Evolutionary conservation across 2,888 invertebrate genomes (phyloP).

Genomic region (Orchesella flavescens): DNA sequence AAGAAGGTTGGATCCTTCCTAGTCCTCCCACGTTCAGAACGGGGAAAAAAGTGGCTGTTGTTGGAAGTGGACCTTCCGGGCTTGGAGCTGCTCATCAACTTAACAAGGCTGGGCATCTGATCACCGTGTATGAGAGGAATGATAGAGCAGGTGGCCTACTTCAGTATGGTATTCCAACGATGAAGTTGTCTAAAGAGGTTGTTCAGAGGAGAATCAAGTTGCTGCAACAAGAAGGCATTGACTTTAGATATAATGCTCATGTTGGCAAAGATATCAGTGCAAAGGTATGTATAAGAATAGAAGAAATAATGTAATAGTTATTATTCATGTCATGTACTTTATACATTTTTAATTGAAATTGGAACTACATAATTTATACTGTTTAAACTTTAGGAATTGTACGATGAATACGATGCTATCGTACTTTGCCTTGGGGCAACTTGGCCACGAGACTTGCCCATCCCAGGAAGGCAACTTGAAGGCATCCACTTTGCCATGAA

Average conservation of each 20-base stretch:
- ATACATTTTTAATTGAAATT: no score
- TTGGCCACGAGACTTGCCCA: conserved; percentile 88
- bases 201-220: conserved; percentile 91
- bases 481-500: conserved; percentile 99
- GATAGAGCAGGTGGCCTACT: conserved; percentile 95
- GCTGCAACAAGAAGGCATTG: conserved; percentile 90
- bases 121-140: conserved; percentile 97
- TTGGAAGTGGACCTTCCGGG: conserved; percentile 95
- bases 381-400: conserved; percentile 65
- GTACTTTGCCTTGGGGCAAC: conserved; percentile 95
- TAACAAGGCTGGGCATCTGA: conserved; percentile 96
- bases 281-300: conserved; percentile 75
- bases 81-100: conserved; percentile 97
- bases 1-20: conserved; percentile 93
- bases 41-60: conserved; percentile 88
- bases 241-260: conserved; percentile 90
- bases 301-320: not conserved
- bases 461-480: conserved; percentile 86
- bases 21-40: conserved; percentile 83
- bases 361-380: no score
- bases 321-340: no score
- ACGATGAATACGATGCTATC: conserved; percentile 85
- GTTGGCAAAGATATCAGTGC: conserved; percentile 93
- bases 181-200: conserved; percentile 96
- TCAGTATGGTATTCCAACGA: conserved; percentile 98